Evolutionary conservation across 2,888 invertebrate genomes (phyloP).

Genomic region (Chrysina gloriosa): DNA sequence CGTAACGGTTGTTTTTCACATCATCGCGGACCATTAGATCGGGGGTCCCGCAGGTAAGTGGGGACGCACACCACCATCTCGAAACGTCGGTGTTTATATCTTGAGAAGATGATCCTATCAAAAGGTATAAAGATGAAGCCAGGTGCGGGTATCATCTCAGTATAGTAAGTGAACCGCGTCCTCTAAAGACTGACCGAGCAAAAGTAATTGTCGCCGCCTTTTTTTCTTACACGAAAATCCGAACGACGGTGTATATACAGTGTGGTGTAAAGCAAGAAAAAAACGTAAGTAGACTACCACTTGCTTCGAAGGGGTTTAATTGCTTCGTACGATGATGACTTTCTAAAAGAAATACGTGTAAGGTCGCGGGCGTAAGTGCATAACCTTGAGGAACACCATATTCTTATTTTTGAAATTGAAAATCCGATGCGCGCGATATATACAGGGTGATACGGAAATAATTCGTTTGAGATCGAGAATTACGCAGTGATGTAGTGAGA

Average conservation of each 20-base stretch:
- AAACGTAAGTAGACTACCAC: too few relatives aligned
- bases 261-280: too few relatives aligned
- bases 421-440: neutral
- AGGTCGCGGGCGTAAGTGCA: neutral
- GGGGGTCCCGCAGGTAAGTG: too few relatives aligned
- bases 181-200: too few relatives aligned
- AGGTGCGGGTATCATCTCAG: constrained; percentile 25
- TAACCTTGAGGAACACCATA: constrained; percentile 13
- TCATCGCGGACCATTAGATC: too few relatives aligned
- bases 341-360: neutral
- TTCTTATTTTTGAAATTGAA: neutral
- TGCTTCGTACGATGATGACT: neutral
- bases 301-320: neutral
- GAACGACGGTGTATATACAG: too few relatives aligned
- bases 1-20: too few relatives aligned
- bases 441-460: constrained; percentile 29
- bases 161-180: constrained; percentile 5
- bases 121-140: constrained; percentile 23
- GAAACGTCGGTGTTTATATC: neutral
- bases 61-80: neutral
- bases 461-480: too few relatives aligned
- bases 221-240: too few relatives aligned
- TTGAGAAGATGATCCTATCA: constrained; percentile 22
- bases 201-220: too few relatives aligned
- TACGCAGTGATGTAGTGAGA: too few relatives aligned